These are phyloP conservation scores for Podarcis siculus DNA, from an alignment of 2,797 vertebrate genomes.

Conservation along the genomic window DNA sequence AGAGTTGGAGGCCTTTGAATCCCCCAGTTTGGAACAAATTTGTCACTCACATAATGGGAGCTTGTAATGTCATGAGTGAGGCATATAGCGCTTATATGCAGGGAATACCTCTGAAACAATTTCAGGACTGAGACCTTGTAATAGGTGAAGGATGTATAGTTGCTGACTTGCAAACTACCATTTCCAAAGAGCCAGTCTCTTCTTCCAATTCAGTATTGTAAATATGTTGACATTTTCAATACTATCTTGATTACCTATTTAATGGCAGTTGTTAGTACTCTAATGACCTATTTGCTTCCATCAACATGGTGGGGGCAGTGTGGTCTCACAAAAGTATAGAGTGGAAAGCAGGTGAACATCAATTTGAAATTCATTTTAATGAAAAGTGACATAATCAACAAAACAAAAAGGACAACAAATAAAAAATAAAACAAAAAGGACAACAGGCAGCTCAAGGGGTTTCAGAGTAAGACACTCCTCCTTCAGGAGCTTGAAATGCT, in stretches of 20 bases:
- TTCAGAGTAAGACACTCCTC: no score
- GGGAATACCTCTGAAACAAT: background rate
- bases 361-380: background rate
- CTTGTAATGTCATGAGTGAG: background rate
- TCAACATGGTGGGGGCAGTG: background rate
- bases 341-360: background rate
- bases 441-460: no score
- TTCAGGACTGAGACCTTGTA: background rate
- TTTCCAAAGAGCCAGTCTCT: background rate
- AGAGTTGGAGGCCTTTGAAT: background rate
- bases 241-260: background rate
- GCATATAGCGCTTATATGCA: background rate
- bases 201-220: background rate
- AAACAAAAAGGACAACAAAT: background rate
- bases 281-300: background rate
- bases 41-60: background rate
- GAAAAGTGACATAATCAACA: no score
- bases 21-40: background rate
- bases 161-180: background rate
- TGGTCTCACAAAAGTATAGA: background rate
- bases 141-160: background rate
- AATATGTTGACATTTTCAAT: background rate
- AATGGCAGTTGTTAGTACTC: background rate
- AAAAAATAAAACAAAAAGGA: background rate
- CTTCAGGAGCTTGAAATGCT: no score